Evolutionary conservation across 1,140 invertebrate genomes (phyloP).

Genomic region (Orchestia grillus): DNA sequence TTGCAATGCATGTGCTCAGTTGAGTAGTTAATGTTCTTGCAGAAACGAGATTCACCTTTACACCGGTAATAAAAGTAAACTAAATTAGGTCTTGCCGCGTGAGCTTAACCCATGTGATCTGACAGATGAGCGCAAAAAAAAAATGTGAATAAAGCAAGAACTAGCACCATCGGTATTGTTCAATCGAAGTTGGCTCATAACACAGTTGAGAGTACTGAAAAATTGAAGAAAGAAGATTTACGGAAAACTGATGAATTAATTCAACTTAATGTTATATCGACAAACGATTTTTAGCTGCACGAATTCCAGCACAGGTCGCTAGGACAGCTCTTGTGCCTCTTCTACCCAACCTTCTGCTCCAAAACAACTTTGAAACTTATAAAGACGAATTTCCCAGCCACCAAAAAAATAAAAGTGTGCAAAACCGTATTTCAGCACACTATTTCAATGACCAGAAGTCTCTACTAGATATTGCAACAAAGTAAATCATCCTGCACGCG

Average conservation of each 20-base stretch:
- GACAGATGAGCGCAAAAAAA: not conserved
- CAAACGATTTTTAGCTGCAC: too few relatives aligned
- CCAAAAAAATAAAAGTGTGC: not conserved
- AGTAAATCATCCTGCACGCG: too few relatives aligned
- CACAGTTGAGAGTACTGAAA: not conserved
- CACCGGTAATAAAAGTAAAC: not conserved
- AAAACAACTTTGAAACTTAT: too few relatives aligned
- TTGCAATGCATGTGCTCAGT: not conserved
- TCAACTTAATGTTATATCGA: not conserved
- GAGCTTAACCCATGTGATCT: not conserved
- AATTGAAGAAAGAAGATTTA: not conserved
- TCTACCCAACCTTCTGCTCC: too few relatives aligned
- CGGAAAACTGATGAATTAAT: not conserved
- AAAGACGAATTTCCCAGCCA: not conserved
- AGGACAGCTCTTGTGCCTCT: too few relatives aligned
- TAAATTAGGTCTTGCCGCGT: not conserved
- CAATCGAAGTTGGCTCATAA: not conserved
- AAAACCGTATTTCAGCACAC: not conserved
- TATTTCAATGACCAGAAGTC: too few relatives aligned
- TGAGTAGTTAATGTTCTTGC: not conserved
- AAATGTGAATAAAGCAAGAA: not conserved
- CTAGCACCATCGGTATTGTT: not conserved
- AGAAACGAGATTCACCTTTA: not conserved
- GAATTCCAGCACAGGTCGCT: too few relatives aligned
- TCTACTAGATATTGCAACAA: too few relatives aligned